Evolutionary conservation across 2,113 vertebrate species (phyloP), one percentile per base, ranked within the genome.

Genomic region (Poecilia latipinna): DNA sequence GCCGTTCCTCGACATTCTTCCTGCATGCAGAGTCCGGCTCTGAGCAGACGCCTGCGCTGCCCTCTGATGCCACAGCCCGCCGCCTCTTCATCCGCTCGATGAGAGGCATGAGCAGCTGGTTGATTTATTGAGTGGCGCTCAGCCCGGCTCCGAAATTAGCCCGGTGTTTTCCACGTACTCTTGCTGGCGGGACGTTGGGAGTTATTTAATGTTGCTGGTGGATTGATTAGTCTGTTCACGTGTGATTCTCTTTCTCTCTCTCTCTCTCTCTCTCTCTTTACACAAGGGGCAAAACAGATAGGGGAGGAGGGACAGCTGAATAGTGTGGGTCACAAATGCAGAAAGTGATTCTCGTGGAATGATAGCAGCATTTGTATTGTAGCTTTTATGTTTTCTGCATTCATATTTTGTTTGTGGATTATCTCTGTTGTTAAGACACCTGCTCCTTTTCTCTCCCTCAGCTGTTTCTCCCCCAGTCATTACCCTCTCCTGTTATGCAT

Each of bases 41-140:
- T 78, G 67, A 72, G 42, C 76, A 74, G 66, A 78, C 26, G 57
- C 70, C 71, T 37, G 28, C 31, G 37, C 15, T 42, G 37, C 37
- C 15, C 35, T 32, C 73, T 39, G 75, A 44, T 63, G 42, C 61
- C 60, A 62, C 31, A 61, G 61, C 51, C 48, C 62, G 13, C 72
- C 1, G 64, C 74, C 66, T 35, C 65, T 19, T 74, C 75, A n/a
- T 73, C 79, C 57, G 82, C 87, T 75, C 24, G 1, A 63, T 90
- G 90, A 93, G 62, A 54, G 89, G 86, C 83, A 31, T 26, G 37
- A 87, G 83, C 91, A 93, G 92, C 82, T 92, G 91, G 71, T 24
- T 65, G 71, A 85, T 79, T 89, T 57, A 57, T 76, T 78, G 72
- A 78, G 79, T 57, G 78, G 54, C 2, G 62, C 73, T 10, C 8